Percentiles rank a stretch among this genome's conserved stretches.
phyloP scores from a whole-genome alignment of 2,113 vertebrate genomes.

The Rhynchomys soricoides region DNA sequence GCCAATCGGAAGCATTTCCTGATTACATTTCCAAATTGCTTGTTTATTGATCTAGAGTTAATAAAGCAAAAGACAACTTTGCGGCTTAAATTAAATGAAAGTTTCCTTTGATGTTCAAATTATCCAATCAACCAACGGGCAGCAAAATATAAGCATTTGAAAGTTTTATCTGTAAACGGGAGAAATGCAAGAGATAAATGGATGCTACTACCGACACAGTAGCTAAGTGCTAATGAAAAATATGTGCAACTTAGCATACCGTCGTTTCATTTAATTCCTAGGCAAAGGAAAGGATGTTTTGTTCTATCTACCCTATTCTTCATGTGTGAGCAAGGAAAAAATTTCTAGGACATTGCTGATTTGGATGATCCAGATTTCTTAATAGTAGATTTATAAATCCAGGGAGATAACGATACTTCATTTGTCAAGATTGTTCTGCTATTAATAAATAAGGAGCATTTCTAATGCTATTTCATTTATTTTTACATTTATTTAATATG shows the following conservation, averaged over 20 bases:
- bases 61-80: conserved; percentile 95
- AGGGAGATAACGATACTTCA: not conserved
- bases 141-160: conserved; percentile 87
- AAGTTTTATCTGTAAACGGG: conserved; percentile 87
- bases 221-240: conserved; percentile 87
- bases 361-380: conserved; percentile 54
- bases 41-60: conserved; percentile 99
- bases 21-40: conserved; percentile 97
- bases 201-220: conserved; percentile 81
- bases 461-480: not conserved
- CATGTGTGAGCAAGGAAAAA: conserved; percentile 65
- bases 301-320: not conserved
- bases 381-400: conserved; percentile 50
- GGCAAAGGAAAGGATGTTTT: conserved; percentile 71
- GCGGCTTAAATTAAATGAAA: conserved; percentile 91
- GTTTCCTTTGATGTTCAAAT: conserved; percentile 95
- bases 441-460: not conserved
- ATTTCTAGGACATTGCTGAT: conserved; percentile 47
- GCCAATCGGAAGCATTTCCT: conserved; percentile 97
- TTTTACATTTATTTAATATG: not conserved
- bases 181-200: conserved; percentile 85
- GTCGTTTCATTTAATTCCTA: conserved; percentile 82
- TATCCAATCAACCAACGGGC: conserved; percentile 90
- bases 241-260: conserved; percentile 77
- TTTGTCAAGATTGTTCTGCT: conserved; percentile 64